These are phyloP conservation scores for Hydroisotoma schaefferi DNA, from an alignment of 2,888 invertebrate species.

Conservation along the genomic window DNA sequence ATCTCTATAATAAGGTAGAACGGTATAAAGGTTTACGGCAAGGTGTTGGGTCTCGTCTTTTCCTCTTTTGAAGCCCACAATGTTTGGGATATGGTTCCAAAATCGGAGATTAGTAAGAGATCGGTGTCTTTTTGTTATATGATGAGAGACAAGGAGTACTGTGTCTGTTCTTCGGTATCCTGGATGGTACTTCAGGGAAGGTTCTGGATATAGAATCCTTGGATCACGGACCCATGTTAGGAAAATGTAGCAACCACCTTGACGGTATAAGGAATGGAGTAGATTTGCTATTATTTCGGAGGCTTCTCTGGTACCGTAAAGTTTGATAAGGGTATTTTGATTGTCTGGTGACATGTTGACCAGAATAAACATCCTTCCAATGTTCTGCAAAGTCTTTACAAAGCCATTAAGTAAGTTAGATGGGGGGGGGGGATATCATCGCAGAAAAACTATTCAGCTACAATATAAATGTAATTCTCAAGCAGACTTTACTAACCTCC, in stretches of 20 bases:
- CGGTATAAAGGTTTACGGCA: constrained; percentile 24
- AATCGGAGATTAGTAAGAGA: constrained; percentile 13
- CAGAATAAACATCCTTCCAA: constrained; percentile 8
- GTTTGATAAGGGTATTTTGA: neutral
- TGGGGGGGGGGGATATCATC: too few relatives aligned
- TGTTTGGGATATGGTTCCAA: constrained; percentile 34
- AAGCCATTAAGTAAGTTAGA: neutral
- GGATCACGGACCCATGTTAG: constrained; percentile 29
- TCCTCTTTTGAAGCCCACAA: constrained; percentile 19
- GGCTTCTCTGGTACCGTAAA: constrained; percentile 6
- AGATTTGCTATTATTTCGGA: constrained; percentile 7
- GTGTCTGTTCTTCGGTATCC: constrained; percentile 27
- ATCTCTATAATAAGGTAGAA: constrained; percentile 21
- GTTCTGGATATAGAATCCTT: constrained; percentile 16
- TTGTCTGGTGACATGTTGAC: constrained; percentile 7
- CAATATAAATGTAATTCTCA: neutral
- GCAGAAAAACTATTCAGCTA: neutral
- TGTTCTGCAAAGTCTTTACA: neutral
- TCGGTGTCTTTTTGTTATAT: constrained; percentile 18
- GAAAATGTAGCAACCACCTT: constrained; percentile 24
- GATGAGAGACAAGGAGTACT: constrained; percentile 20
- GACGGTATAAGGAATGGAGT: constrained; percentile 21
- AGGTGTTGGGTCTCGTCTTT: neutral
- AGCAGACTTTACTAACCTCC: constrained; percentile 4
- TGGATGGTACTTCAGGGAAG: constrained; percentile 15